A percentile compares a stretch with the other conserved stretches of the same genome.
These are phyloP conservation scores for Thaumatotibia leucotreta DNA, from an alignment of 1,140 invertebrate species.

Conservation along the genomic window DNA sequence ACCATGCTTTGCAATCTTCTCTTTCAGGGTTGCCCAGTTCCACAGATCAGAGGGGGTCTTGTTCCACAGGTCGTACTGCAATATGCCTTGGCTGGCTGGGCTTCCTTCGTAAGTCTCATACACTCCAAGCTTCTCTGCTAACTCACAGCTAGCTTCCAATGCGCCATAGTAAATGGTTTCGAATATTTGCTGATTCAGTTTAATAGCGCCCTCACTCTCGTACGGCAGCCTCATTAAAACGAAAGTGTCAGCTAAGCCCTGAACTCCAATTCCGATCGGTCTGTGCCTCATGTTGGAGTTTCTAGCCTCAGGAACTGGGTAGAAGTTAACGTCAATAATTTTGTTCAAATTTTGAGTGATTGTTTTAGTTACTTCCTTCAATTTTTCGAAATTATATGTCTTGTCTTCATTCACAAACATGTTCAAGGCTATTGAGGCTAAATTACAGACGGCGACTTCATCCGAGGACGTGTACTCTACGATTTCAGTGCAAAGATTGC, in stretches of 20 bases:
- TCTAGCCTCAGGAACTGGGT: slow-evolving; percentile 93
- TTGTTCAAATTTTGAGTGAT: slow-evolving; percentile 96
- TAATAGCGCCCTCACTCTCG: slow-evolving; percentile 89
- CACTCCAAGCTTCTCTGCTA: slow-evolving; percentile 90
- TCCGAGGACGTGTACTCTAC: slow-evolving; percentile 94
- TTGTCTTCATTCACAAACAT: slow-evolving; percentile 92
- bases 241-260: slow-evolving; percentile 98
- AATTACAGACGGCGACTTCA: slow-evolving; percentile 98
- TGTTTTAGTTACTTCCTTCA: slow-evolving; percentile 93
- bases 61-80: slow-evolving; percentile 99
- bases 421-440: slow-evolving; percentile 98
- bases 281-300: slow-evolving; percentile 94
- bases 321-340: slow-evolving; percentile 98
- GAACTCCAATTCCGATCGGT: slow-evolving; percentile 97
- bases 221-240: slow-evolving; percentile 96
- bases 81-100: slow-evolving; percentile 96
- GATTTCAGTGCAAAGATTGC: slow-evolving; percentile 99
- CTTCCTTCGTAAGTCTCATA: slow-evolving; percentile 95
- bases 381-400: slow-evolving; percentile 92
- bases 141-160: slow-evolving; percentile 96
- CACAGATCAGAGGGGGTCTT: slow-evolving; percentile 90
- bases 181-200: slow-evolving; percentile 97
- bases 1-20: slow-evolving; percentile 93
- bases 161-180: slow-evolving; percentile 99
- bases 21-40: slow-evolving; percentile 92